phyloP scores from a whole-genome alignment of 2,888 invertebrate genomes.

The Phaonia tiefii region DNA sequence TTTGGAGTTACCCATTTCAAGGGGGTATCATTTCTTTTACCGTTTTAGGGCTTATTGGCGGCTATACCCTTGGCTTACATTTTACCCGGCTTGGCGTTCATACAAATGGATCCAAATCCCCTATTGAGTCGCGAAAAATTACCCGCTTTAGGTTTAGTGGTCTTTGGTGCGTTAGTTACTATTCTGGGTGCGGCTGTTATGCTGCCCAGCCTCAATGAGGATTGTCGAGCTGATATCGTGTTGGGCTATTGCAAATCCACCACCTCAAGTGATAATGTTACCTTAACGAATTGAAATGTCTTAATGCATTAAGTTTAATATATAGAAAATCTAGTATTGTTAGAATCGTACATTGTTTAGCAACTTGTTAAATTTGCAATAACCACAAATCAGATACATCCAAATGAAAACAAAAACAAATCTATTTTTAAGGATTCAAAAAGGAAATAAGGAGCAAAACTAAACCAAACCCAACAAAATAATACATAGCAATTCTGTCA shows the following conservation, averaged over 20 bases:
- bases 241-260: slow-evolving; percentile 79
- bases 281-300: slow-evolving; percentile 66
- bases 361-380: slow-evolving; percentile 63
- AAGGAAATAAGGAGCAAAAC: not conserved
- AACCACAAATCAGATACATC: slow-evolving; percentile 41
- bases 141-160: slow-evolving; percentile 85
- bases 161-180: slow-evolving; percentile 84
- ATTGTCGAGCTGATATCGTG: slow-evolving; percentile 80
- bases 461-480: not conserved
- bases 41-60: slow-evolving; percentile 87
- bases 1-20: slow-evolving; percentile 5
- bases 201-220: slow-evolving; percentile 78
- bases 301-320: not conserved
- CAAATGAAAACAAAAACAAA: slow-evolving; percentile 31
- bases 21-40: not conserved
- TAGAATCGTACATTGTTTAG: slow-evolving; percentile 49
- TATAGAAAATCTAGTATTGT: slow-evolving; percentile 46
- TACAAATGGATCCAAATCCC: slow-evolving; percentile 87
- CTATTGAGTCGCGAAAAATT: slow-evolving; percentile 85
- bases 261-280: slow-evolving; percentile 69
- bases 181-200: slow-evolving; percentile 79
- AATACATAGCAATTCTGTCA: slow-evolving; percentile 55
- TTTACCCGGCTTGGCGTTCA: slow-evolving; percentile 89
- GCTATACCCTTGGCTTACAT: slow-evolving; percentile 92
- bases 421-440: slow-evolving; percentile 13